Conservation (phyloP, 1,140 invertebrate species). For the Andricus grossulariae region DNA sequence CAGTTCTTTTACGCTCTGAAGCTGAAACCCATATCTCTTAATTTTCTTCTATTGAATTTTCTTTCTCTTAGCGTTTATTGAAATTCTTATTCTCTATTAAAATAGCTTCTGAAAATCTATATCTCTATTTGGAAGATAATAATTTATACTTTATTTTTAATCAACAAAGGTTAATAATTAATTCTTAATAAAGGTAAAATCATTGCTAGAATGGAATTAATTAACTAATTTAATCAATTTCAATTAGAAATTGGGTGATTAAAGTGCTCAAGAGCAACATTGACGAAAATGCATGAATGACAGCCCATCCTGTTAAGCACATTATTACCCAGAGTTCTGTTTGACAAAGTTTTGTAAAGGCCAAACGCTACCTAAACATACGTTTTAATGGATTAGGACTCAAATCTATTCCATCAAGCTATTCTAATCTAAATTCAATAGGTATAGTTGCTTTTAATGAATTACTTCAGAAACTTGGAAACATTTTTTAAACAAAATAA, state of each 20-base stretch:
- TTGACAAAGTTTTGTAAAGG: background rate
- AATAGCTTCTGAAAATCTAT: no score
- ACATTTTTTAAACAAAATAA: no score
- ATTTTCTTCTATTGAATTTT: background rate
- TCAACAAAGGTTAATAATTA: no score
- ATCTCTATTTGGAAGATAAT: no score
- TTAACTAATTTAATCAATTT: background rate
- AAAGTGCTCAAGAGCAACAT: background rate
- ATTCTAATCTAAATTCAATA: background rate
- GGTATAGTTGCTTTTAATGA: background rate
- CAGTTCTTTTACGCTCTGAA: background rate
- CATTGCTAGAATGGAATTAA: background rate
- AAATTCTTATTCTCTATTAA: no score
- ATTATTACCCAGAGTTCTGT: background rate
- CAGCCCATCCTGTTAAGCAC: background rate
- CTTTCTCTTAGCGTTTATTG: no score
- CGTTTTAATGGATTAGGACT: slow-evolving; percentile 10
- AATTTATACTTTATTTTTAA: no score
- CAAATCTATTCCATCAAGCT: background rate
- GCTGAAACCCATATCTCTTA: background rate
- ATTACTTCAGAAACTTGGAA: no score
- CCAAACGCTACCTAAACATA: background rate
- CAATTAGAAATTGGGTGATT: background rate
- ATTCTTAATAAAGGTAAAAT: no score
- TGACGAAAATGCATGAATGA: background rate